Percentiles rank a stretch among this genome's conserved stretches.
These are phyloP conservation scores for Samia ricini DNA, from an alignment of 1,140 invertebrate species.

Conservation along the genomic window DNA sequence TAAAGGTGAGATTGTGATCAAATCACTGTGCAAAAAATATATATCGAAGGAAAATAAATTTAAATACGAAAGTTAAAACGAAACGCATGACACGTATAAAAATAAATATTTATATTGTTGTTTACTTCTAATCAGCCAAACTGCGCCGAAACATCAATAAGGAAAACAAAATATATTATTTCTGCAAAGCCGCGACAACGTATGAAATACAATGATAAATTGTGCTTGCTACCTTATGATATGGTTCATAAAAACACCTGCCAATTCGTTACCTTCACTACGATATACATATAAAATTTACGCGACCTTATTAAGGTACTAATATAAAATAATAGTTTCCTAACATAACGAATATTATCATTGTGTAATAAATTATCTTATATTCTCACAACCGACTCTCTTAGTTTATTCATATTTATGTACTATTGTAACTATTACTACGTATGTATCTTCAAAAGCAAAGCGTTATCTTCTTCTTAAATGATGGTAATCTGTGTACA, in stretches of 20 bases:
- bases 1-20: too few species aligned
- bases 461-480: too few species aligned
- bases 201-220: neutral
- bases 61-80: neutral
- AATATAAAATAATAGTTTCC: neutral
- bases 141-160: neutral
- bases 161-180: neutral
- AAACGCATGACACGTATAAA: neutral
- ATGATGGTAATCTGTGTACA: too few species aligned
- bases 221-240: neutral
- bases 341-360: neutral
- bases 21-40: too few species aligned
- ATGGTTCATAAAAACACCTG: constrained; percentile 8
- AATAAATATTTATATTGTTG: neutral
- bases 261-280: constrained; percentile 6
- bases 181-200: neutral
- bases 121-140: neutral
- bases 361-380: neutral
- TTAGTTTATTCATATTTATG: neutral
- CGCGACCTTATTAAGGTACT: neutral
- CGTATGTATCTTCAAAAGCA: neutral
- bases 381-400: neutral
- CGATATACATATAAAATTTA: constrained; percentile 8
- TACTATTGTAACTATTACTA: neutral
- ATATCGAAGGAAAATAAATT: too few species aligned